A percentile compares a stretch with the other conserved stretches of the same genome.
Evolutionary conservation across 1,140 invertebrate species (phyloP).

Genomic region (Episyrphus balteatus): DNA sequence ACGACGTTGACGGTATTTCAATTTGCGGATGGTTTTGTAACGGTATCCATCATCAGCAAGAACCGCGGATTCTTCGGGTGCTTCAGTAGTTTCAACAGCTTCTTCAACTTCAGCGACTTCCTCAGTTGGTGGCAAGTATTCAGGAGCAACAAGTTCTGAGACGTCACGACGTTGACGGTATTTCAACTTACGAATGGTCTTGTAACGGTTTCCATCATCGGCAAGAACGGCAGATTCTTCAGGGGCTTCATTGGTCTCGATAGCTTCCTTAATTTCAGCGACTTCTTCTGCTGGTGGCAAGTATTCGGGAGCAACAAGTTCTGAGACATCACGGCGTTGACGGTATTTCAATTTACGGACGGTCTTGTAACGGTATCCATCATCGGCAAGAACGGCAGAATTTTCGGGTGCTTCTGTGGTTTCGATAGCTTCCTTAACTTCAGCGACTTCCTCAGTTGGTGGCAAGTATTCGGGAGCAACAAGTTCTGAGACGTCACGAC

Average conservation of each 20-base stretch:
- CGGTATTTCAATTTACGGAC: too few species aligned
- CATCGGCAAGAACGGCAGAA: too few species aligned
- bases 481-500: too few species aligned
- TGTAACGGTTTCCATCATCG: conserved; percentile 18
- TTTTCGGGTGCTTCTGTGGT: too few species aligned
- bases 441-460: too few species aligned
- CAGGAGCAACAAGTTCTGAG: conserved; percentile 14
- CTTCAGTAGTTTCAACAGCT: conserved; percentile 2
- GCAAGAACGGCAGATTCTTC: conserved; percentile 15
- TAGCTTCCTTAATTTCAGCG: neutral
- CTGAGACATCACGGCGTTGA: too few species aligned
- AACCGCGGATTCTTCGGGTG: conserved; percentile 8
- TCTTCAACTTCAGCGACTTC: conserved; percentile 10
- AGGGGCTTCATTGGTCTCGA: conserved; percentile 2
- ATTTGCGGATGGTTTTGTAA: conserved; percentile 19
- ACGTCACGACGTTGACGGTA: conserved; percentile 21
- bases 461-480: too few species aligned
- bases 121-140: conserved; percentile 18
- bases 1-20: conserved; percentile 19
- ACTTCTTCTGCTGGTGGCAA: neutral
- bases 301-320: too few species aligned
- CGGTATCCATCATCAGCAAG: conserved; percentile 16
- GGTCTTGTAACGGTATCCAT: too few species aligned
- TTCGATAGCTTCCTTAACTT: too few species aligned
- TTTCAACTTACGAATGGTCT: conserved; percentile 17